Evolutionary conservation across 2,797 vertebrate species (phyloP), one percentile per base, ranked within the genome.

Genomic region (Rhabdomys pumilio): DNA sequence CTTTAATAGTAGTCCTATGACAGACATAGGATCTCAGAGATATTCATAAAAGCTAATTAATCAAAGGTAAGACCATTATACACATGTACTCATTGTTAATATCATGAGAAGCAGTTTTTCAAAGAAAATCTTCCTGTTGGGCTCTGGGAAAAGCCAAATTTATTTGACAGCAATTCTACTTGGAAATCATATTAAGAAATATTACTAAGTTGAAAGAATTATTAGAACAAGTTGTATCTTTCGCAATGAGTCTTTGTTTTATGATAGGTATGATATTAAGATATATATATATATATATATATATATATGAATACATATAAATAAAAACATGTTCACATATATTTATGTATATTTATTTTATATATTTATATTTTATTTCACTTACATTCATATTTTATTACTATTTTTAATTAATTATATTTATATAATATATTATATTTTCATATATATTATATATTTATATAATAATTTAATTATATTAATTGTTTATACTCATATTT

Each of bases 41-140:
- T 22, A 31, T 75, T 90, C 59, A 79, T 57, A 53, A 88, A 88
- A 91, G 77, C n/a, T 53, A 82, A 67, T 53, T 88, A 96, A 73
- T 41, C 6, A 76, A 50, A 63, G 8, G 41, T 65, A 61, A 0
- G 53, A 53, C 19, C 59, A 76, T 57, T 31, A 79, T 29, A 53
- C 3, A 63, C 1, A 50, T 20, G 3, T 75, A 47, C 29, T 82
- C 72, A 85, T 67, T 38, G 12, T 84, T 84, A 76, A 73, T 87
- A 69, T 81, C 86, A 75, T 63, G 29, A 31, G 20, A 95, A 81
- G 81, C 31, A 91, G 31, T 59, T 88, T n/a, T 57, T 92, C 72
- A 95, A 63, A 81, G 38, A 93, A 11, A 50, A 86, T 53, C 13
- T 9, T 89, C n/a, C 47, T 84, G 47, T 7, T 88, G 61, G 14